Conservation (phyloP, 2,797 vertebrate species). For the Poeciliopsis paucimaculata region DNA sequence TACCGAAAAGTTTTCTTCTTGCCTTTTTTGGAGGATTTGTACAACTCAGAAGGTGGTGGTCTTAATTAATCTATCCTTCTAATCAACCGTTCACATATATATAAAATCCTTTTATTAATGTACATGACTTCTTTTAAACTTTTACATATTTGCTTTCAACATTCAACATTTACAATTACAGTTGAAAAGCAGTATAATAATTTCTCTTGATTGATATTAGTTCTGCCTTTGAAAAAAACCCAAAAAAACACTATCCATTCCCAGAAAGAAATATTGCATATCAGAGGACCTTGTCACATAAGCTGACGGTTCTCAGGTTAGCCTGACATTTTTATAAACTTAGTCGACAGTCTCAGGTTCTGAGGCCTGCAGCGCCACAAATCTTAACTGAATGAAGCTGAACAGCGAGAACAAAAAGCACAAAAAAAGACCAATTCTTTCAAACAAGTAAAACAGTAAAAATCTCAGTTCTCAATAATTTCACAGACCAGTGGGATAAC, state of each 20-base stretch:
- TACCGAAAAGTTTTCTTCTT: not conserved
- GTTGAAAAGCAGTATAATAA: conserved; percentile 2
- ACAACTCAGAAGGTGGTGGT: not conserved
- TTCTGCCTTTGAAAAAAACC: not conserved
- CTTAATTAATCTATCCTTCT: not conserved
- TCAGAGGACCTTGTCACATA: conserved; percentile 23
- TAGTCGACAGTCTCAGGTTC: conserved; percentile 21
- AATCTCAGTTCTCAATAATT: conserved; percentile 4
- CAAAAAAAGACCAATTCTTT: not conserved
- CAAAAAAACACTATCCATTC: not conserved
- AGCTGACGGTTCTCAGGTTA: conserved; percentile 36
- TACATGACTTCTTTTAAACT: not conserved
- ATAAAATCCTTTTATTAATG: not conserved
- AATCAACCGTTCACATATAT: too few relatives aligned
- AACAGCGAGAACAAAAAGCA: conserved; percentile 25
- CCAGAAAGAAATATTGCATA: conserved; percentile 21
- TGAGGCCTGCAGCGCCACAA: conserved; percentile 24
- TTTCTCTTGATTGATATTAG: conserved; percentile 6
- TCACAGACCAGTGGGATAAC: conserved; percentile 4
- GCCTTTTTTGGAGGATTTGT: not conserved
- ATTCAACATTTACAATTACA: conserved; percentile 11
- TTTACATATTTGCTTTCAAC: not conserved
- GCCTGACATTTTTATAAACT: conserved; percentile 52
- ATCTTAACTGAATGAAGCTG: conserved; percentile 19
- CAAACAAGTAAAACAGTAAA: conserved; percentile 11